These are phyloP conservation scores for Philaethria dido DNA, from an alignment of 2,888 invertebrate genomes.

Conservation along the genomic window DNA sequence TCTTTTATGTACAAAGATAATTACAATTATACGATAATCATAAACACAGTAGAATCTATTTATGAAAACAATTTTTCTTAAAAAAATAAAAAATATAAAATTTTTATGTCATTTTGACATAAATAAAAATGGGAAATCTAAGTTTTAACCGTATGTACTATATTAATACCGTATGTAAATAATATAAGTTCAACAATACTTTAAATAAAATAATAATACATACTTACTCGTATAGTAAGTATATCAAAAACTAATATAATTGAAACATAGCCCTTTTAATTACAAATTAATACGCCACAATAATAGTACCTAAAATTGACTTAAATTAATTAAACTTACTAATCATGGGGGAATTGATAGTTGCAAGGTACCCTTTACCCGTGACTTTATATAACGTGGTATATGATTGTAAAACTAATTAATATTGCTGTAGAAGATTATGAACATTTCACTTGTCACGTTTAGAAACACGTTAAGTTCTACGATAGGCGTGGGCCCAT, in stretches of 20 bases:
- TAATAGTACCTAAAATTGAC: neutral
- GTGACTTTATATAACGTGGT: constrained; percentile 10
- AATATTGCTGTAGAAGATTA: constrained; percentile 14
- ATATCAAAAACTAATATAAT: neutral
- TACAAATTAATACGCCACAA: neutral
- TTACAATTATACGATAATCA: too few relatives aligned
- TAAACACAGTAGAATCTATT: too few relatives aligned
- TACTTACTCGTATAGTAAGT: too few relatives aligned
- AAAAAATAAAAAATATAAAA: too few relatives aligned
- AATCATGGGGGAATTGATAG: constrained; percentile 6
- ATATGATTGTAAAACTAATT: constrained; percentile 23
- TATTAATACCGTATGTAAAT: too few relatives aligned
- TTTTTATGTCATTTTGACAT: too few relatives aligned
- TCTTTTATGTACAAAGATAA: too few relatives aligned
- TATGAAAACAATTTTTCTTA: too few relatives aligned
- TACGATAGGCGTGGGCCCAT: constrained; percentile 49
- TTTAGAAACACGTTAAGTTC: constrained; percentile 35
- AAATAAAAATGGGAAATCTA: too few relatives aligned
- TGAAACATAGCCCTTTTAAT: neutral
- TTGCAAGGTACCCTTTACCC: constrained; percentile 1
- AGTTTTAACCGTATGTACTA: too few relatives aligned
- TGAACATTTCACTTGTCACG: constrained; percentile 24
- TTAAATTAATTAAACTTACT: constrained; percentile 9
- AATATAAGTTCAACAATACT: too few relatives aligned
- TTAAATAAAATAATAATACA: neutral